phyloP scores from a whole-genome alignment of 2,797 vertebrate species.

The Podarcis siculus region DNA sequence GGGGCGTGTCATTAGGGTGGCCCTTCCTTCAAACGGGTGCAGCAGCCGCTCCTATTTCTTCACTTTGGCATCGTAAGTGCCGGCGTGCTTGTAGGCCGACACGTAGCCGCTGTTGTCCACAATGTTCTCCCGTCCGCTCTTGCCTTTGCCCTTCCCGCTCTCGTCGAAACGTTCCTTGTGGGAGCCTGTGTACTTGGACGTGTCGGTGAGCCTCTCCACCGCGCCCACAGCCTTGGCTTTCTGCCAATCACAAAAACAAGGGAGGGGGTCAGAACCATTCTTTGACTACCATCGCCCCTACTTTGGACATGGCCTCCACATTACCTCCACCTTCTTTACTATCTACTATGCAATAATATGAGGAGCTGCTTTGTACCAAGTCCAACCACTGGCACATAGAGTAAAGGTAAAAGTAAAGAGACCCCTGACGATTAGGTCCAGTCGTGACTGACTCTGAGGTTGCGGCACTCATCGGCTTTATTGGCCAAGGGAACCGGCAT shows the following conservation, averaged over 20 bases:
- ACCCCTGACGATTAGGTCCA: too few relatives aligned
- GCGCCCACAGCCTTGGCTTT: constrained; percentile 87
- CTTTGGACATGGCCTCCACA: background rate
- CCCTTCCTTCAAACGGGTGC: constrained; percentile 31
- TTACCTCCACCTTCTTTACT: fast-evolving
- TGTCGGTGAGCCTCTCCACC: constrained; percentile 91
- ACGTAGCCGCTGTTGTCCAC: constrained; percentile 94
- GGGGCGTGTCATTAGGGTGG: constrained; percentile 49
- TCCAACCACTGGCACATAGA: background rate
- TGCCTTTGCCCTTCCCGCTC: constrained; percentile 89
- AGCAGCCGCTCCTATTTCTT: constrained; percentile 79
- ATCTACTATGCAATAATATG: background rate
- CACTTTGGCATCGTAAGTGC: constrained; percentile 88
- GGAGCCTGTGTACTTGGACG: constrained; percentile 92
- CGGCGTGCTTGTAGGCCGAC: constrained; percentile 89
- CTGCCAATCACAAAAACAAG: constrained; percentile 68
- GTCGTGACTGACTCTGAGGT: too few relatives aligned
- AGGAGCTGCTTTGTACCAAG: too few relatives aligned
- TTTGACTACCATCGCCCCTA: background rate
- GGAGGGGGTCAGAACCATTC: fast-evolving
- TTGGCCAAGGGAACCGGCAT: too few relatives aligned
- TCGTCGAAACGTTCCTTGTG: constrained; percentile 94
- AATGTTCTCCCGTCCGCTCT: constrained; percentile 89
- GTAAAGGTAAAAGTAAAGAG: too few relatives aligned
- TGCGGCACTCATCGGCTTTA: too few relatives aligned